Percentiles rank a stretch among this genome's conserved stretches.
These are phyloP conservation scores for Diloba caeruleocephala DNA, from an alignment of 2,888 invertebrate genomes.

Conservation along the genomic window DNA sequence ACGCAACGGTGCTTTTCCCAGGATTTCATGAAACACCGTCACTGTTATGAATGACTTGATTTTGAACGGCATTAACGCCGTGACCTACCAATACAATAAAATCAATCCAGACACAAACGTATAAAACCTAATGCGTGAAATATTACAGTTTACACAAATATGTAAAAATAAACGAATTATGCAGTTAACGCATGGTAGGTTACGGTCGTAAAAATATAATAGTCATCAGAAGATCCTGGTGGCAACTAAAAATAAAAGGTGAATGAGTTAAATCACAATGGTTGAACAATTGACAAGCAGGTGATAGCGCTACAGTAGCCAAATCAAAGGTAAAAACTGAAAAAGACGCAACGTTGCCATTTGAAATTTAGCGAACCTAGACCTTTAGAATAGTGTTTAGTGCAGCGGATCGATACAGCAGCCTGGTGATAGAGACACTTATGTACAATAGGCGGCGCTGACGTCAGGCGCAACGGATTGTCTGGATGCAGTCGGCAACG, in stretches of 20 bases:
- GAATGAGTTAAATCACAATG: slow-evolving; percentile 34
- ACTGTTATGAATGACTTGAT: slow-evolving; percentile 71
- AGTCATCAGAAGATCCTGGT: slow-evolving; percentile 49
- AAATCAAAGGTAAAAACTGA: slow-evolving; percentile 34
- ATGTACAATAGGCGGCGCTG: slow-evolving; percentile 81
- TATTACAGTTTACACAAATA: slow-evolving; percentile 2
- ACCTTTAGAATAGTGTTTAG: slow-evolving; percentile 66
- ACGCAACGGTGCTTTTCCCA: slow-evolving; percentile 77
- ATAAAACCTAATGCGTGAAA: slow-evolving; percentile 6
- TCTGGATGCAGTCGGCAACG: slow-evolving; percentile 79
- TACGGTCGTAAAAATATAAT: slow-evolving; percentile 41
- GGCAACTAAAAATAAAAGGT: slow-evolving; percentile 42
- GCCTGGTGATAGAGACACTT: slow-evolving; percentile 74
- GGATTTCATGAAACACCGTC: slow-evolving; percentile 65
- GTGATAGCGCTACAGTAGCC: slow-evolving; percentile 27
- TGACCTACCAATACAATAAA: slow-evolving; percentile 29
- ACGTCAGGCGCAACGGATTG: slow-evolving; percentile 77
- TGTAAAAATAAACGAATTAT: slow-evolving; percentile 30
- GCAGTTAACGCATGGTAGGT: slow-evolving; percentile 34
- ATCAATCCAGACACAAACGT: slow-evolving; percentile 17
- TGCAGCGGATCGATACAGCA: slow-evolving; percentile 84
- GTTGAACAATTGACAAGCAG: slow-evolving; percentile 31
- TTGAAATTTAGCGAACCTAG: slow-evolving; percentile 48
- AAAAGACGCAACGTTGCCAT: slow-evolving; percentile 38
- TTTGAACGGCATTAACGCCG: slow-evolving; percentile 40